Evolutionary conservation across 2,797 vertebrate genomes (phyloP), one percentile per base, ranked within the genome.

Genomic region (Lutra lutra): DNA sequence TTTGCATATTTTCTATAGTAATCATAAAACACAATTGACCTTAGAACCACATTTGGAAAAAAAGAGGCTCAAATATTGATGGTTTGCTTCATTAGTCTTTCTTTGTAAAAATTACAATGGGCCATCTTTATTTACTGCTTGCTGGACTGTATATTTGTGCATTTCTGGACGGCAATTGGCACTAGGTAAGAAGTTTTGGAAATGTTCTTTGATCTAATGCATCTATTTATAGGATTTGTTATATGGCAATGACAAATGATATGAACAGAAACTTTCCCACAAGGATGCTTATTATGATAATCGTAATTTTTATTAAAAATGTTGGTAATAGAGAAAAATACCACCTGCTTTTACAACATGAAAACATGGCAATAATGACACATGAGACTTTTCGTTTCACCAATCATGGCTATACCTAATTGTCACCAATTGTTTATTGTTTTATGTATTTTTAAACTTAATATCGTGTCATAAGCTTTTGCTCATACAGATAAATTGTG

Each of bases 251-350:
- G 35, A 56, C 79, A 18, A 58, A 91, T 25, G 54, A 83, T 32
- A 64, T 27, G 38, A 89, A 82, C 17, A 66, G 79, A 90, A 27
- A 11, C 58, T 72, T 77, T 70, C n/a, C 7, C 40, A 54, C 58
- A 68, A 75, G 23, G 32, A 84, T 32, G 11, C 11, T 80, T 54
- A 68, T 51, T 25, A n/a, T 32, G 46, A 20, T 54, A 77, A 35
- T 35, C 51, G 32, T 64, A 83, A 89, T 86, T 96, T 94, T 54
- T 89, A n/a, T 43, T 40, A 82, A 90, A 58, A 84, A 64, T 38
- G 1, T 83, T 77, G n/a, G n/a, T 83, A 86, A 66, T 77, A 60
- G 1, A 38, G 48, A 75, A 79, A 88, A 91, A n/a, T n/a, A 29
- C 6, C 38, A 21, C 25, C 27, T 72, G 27, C 18, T 86, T 3